Evolutionary conservation across 1,140 invertebrate genomes (phyloP).

Genomic region (Neodiprion lecontei): DNA sequence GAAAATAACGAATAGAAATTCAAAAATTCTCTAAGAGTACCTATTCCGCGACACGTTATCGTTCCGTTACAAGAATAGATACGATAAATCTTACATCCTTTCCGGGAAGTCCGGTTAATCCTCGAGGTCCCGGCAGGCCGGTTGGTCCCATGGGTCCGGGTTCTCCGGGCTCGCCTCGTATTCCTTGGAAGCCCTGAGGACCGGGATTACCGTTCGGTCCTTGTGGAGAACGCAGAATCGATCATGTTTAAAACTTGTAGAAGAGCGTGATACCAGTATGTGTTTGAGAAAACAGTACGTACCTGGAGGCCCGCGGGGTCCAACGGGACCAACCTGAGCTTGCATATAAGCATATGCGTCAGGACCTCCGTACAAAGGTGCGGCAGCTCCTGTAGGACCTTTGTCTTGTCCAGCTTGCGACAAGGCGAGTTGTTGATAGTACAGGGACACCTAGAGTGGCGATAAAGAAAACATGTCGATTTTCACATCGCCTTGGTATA

Average conservation of each 20-base stretch:
- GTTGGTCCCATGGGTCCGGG: conserved; percentile 68
- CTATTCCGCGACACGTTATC: no score
- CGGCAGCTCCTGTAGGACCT: conserved; percentile 65
- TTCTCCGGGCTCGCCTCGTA: conserved; percentile 78
- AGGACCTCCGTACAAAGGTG: conserved; percentile 53
- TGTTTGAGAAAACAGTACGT: conserved; percentile 11
- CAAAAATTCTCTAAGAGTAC: no score
- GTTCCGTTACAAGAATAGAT: neutral
- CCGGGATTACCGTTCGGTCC: conserved; percentile 71
- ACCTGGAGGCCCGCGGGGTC: conserved; percentile 75
- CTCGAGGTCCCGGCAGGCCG: conserved; percentile 71
- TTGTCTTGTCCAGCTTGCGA: conserved; percentile 76
- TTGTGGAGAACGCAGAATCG: conserved; percentile 28
- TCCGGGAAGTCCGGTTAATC: conserved; percentile 73
- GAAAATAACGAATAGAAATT: no score
- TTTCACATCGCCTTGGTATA: neutral
- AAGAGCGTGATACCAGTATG: neutral
- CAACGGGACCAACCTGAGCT: conserved; percentile 77
- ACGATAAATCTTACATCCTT: conserved; percentile 73
- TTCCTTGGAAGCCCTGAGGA: conserved; percentile 82
- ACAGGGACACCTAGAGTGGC: conserved; percentile 60
- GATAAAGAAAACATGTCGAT: conserved; percentile 37
- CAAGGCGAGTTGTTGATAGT: conserved; percentile 70
- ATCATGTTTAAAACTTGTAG: neutral
- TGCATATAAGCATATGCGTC: conserved; percentile 79